Evolutionary conservation across 2,888 invertebrate species (phyloP), one percentile per base, ranked within the genome.

Genomic region (Megastigmus dorsalis): DNA sequence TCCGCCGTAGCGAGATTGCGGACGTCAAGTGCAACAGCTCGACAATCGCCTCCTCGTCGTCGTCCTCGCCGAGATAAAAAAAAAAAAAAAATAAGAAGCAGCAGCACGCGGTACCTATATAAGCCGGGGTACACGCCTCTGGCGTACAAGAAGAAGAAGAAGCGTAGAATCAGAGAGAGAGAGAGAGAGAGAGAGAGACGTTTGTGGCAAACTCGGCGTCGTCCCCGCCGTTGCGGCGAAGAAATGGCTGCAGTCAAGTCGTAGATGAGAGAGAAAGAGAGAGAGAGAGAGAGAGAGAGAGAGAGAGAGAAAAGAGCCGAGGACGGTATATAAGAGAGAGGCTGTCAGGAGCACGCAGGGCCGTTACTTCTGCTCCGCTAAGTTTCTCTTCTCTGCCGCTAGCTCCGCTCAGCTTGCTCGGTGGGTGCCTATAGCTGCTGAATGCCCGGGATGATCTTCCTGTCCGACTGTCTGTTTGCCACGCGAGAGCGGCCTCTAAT

Each of bases 11-110:
- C 76, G 82, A 85, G 84, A 87, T 88, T 88, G 86, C 84, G 79
- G 83, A 85, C 80, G 87, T 87, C 88, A 87, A 81, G 81, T 82
- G 83, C 87, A 87, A 82, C 79, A 77, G 77, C 55, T 50, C 62
- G 48, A 54, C 68, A 75, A 74, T 73, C 65, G 75, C 63, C 67
- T 70, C 69, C 72, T 72, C 4, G 70, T 70, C 69, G 74, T 72
- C 4, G 13, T 5, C 62, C 48, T 30, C 15, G 30, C 20, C 59
- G 41, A 15, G 20, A 23, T 10, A 23, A 48, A 23, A 45, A 18
- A 3, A 48, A n/a, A 26, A 54, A 13, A 38, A 38, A 26, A 48
- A 18, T 0, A 54, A 41, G 38, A 20, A 63, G n/a, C 18, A 26
- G 28, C n/a, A 52, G 28, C 9, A 33, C n/a, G n/a, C n/a, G n/a